A percentile compares a stretch with the other conserved stretches of the same genome.
These are phyloP conservation scores for Pomatorhinus ruficollis DNA, from an alignment of 2,113 vertebrate species.

Conservation along the genomic window DNA sequence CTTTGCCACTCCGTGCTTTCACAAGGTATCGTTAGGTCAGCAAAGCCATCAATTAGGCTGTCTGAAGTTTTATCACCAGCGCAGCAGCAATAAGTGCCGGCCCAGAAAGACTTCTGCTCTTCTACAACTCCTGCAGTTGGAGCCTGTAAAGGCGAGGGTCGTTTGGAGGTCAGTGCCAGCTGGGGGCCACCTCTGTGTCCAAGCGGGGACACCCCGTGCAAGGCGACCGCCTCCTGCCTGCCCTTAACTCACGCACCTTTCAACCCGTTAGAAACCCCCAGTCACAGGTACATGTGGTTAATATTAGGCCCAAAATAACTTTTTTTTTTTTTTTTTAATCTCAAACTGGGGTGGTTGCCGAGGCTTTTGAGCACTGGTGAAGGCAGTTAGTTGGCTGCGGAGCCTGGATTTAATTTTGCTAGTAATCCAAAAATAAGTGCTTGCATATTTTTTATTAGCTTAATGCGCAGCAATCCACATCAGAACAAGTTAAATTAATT, in stretches of 20 bases:
- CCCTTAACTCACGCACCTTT: slow-evolving; percentile 77
- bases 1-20: slow-evolving; percentile 88
- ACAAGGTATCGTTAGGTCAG: slow-evolving; percentile 99
- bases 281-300: slow-evolving; percentile 91
- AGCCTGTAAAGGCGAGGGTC: slow-evolving; percentile 89
- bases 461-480: slow-evolving; percentile 81
- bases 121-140: slow-evolving; percentile 86
- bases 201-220: slow-evolving; percentile 75
- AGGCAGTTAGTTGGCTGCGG: slow-evolving; percentile 74
- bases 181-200: slow-evolving; percentile 85
- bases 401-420: slow-evolving; percentile 97
- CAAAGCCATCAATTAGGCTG: slow-evolving; percentile 99
- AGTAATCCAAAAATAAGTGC: slow-evolving; percentile 93
- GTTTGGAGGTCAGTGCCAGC: slow-evolving; percentile 91
- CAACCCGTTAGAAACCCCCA: slow-evolving; percentile 71
- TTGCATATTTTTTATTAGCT: slow-evolving; percentile 90
- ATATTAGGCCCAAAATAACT: slow-evolving; percentile 84
- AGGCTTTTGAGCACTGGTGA: slow-evolving; percentile 66
- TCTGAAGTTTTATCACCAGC: slow-evolving; percentile 99
- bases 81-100: slow-evolving; percentile 91
- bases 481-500: slow-evolving; percentile 72
- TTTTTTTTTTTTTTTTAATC: slow-evolving; percentile 60
- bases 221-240: slow-evolving; percentile 71
- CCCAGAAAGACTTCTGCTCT: slow-evolving; percentile 89
- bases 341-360: slow-evolving; percentile 70